Percentiles rank a stretch among this genome's conserved stretches.
Conservation (phyloP, 2,797 vertebrate genomes). For the Pseudomugil gertrudae region DNA sequence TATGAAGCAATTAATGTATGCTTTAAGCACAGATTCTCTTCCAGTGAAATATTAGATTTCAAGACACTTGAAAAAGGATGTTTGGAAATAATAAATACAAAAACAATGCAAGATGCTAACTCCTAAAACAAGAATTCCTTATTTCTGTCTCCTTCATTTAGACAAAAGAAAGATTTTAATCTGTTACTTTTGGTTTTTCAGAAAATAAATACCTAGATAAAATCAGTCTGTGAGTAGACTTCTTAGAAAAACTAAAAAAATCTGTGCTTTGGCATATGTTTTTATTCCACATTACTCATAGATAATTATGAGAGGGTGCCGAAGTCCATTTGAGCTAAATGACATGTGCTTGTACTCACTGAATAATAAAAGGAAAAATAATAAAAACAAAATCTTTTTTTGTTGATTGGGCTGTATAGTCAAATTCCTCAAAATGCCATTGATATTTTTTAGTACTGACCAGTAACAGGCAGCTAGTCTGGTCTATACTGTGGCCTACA, state of each 20-base stretch:
- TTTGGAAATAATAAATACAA: not conserved
- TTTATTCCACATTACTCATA: not conserved
- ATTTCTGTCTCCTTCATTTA: not conserved
- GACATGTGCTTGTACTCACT: not conserved
- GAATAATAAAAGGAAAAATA: not conserved
- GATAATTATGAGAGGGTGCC: not conserved
- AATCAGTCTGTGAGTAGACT: not conserved
- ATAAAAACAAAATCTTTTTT: slow-evolving; percentile 28
- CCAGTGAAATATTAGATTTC: not conserved
- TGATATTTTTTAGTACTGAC: slow-evolving; percentile 37
- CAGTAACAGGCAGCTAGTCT: slow-evolving; percentile 22
- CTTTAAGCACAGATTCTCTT: not conserved
- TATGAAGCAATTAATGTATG: not conserved
- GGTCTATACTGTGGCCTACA: no score
- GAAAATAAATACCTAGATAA: no score
- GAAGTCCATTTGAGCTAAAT: slow-evolving; percentile 16
- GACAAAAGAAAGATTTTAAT: no score
- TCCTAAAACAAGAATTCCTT: not conserved
- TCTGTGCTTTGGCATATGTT: no score
- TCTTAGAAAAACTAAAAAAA: not conserved
- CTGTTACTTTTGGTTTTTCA: no score
- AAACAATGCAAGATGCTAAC: not conserved
- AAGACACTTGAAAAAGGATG: not conserved
- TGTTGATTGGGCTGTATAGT: slow-evolving; percentile 46
- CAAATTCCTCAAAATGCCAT: slow-evolving; percentile 28